phyloP scores from a whole-genome alignment of 2,797 vertebrate species.

The Mus caroli region DNA sequence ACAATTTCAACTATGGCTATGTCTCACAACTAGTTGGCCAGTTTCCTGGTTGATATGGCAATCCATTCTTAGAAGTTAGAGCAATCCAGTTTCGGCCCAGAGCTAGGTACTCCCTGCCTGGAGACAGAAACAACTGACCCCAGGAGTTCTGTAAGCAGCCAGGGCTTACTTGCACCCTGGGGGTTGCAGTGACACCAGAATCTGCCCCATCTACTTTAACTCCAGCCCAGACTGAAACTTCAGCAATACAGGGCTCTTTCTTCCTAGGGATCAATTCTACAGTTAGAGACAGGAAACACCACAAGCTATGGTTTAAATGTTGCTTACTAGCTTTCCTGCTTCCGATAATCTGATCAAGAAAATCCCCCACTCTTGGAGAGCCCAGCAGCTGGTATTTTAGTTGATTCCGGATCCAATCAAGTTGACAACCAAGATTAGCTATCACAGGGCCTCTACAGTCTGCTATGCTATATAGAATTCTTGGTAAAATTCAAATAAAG shows the following conservation, averaged over 20 bases:
- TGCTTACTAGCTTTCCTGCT: not conserved
- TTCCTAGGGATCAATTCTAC: not conserved
- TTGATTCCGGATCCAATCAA: not conserved
- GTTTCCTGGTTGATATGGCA: conserved; percentile 3
- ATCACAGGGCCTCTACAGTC: not conserved
- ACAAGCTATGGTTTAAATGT: not conserved
- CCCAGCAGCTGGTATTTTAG: not conserved
- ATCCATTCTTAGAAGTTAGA: not conserved
- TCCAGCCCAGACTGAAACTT: not conserved
- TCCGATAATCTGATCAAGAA: not conserved
- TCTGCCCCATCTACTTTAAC: not conserved
- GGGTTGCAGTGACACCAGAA: not conserved
- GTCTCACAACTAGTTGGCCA: not conserved
- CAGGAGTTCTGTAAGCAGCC: not conserved
- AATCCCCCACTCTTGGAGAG: not conserved
- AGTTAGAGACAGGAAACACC: not conserved
- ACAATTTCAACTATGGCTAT: conserved; percentile 7
- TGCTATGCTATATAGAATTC: not conserved
- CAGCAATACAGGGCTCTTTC: not conserved
- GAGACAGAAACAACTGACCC: not conserved
- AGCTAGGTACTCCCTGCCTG: not conserved
- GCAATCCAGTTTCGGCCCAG: not conserved
- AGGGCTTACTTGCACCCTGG: not conserved
- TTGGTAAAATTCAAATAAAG: conserved; percentile 24
- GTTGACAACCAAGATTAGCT: not conserved